phyloP scores from a whole-genome alignment of 2,113 vertebrate species.

The Cyprinodon variegatus region DNA sequence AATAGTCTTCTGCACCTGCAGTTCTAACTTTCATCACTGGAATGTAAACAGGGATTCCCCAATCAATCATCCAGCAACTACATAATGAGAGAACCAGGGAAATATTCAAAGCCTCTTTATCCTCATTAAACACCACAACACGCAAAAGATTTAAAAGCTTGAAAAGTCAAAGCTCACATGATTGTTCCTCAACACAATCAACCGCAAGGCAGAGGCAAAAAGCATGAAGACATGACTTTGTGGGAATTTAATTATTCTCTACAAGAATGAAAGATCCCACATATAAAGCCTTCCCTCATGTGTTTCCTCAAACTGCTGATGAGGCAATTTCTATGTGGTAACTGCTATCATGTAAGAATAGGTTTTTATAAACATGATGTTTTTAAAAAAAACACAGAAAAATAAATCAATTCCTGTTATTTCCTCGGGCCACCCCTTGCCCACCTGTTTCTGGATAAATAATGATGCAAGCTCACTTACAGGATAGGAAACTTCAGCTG shows the following conservation, averaged over 20 bases:
- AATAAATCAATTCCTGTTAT: no score
- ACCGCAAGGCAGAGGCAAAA: neutral
- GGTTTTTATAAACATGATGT: no score
- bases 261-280: constrained; percentile 1
- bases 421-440: no score
- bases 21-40: constrained; percentile 52
- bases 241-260: constrained; percentile 27
- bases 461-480: no score
- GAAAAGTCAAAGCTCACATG: constrained; percentile 2
- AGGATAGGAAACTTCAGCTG: no score
- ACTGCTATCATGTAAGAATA: no score
- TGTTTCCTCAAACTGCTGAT: neutral
- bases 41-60: constrained; percentile 78
- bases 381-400: no score
- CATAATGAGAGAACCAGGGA: constrained; percentile 29
- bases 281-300: neutral
- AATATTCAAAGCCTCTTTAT: constrained; percentile 24
- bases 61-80: constrained; percentile 61
- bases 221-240: constrained; percentile 27
- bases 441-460: no score
- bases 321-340: no score
- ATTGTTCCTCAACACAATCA: neutral
- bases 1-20: constrained; percentile 36
- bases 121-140: constrained; percentile 12
- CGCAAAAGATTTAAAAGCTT: constrained; percentile 8